Percentiles rank a stretch among this genome's conserved stretches.
These are phyloP conservation scores for Acronicta psi DNA, from an alignment of 2,888 invertebrate genomes.

Conservation along the genomic window DNA sequence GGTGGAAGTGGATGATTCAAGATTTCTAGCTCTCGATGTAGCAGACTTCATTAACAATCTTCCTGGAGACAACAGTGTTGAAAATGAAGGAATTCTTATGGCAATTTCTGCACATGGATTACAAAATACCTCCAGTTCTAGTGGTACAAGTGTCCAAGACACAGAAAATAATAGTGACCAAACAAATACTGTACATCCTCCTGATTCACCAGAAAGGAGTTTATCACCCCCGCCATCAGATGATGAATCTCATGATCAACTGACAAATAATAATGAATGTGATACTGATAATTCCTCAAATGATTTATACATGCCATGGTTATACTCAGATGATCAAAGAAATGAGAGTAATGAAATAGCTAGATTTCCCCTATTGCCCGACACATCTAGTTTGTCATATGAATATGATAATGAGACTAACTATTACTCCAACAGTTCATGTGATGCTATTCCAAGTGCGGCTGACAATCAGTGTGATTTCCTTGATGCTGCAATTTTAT, in stretches of 20 bases:
- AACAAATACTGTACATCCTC: constrained; percentile 46
- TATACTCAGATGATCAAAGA: constrained; percentile 56
- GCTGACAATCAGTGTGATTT: constrained; percentile 87
- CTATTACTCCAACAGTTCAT: constrained; percentile 45
- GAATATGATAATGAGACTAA: constrained; percentile 64
- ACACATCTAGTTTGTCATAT: constrained; percentile 63
- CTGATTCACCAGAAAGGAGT: constrained; percentile 61
- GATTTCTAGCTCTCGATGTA: constrained; percentile 78
- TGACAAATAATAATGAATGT: constrained; percentile 49
- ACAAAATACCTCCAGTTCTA: constrained; percentile 78
- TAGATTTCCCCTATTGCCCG: constrained; percentile 65
- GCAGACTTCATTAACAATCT: constrained; percentile 88
- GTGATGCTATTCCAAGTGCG: constrained; percentile 53
- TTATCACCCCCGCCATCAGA: constrained; percentile 64
- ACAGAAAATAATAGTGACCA: constrained; percentile 29
- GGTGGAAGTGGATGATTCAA: constrained; percentile 74
- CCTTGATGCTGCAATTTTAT: constrained; percentile 92
- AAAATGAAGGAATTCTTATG: constrained; percentile 93
- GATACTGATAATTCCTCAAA: constrained; percentile 58
- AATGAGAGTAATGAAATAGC: constrained; percentile 59
- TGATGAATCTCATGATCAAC: constrained; percentile 60
- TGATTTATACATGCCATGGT: constrained; percentile 68
- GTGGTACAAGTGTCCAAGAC: constrained; percentile 54
- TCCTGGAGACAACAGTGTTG: constrained; percentile 89
- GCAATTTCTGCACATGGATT: constrained; percentile 93